Conservation (phyloP, 2,888 invertebrate species). For the Autographa pulchrina region DNA sequence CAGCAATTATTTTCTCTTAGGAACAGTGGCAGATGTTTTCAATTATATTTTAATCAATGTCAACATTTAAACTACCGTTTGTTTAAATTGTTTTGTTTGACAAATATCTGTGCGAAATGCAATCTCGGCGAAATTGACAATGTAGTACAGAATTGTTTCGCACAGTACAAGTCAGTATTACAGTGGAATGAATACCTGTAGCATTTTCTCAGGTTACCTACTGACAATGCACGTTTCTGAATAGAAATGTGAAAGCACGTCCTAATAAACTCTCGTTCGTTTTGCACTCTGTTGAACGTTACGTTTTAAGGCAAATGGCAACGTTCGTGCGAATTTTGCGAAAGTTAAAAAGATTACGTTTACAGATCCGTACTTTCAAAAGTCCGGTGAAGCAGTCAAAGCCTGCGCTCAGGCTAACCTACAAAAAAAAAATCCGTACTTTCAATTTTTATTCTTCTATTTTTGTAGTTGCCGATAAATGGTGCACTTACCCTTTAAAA, state of each 20-base stretch:
- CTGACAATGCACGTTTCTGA: conserved; percentile 13
- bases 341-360: conserved; percentile 13
- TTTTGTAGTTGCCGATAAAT: conserved; percentile 24
- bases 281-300: conserved; percentile 11
- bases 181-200: neutral
- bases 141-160: neutral
- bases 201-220: conserved; percentile 17
- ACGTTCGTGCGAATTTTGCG: conserved; percentile 22
- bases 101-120: neutral
- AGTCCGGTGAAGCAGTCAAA: too few species aligned
- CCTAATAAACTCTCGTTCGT: conserved; percentile 7
- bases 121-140: neutral
- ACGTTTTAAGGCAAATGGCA: conserved; percentile 18
- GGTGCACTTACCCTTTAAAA: conserved; percentile 13
- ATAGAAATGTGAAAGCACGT: conserved; percentile 43
- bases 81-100: neutral
- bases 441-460: conserved; percentile 10
- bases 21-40: neutral
- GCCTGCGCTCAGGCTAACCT: too few species aligned
- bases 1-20: neutral
- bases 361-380: conserved; percentile 13
- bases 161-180: neutral
- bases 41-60: neutral
- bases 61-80: neutral
- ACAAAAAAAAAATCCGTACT: too few species aligned